Base-by-base conservation (phyloP, 2,888 invertebrate genomes). In the Archips crataeganus region DNA sequence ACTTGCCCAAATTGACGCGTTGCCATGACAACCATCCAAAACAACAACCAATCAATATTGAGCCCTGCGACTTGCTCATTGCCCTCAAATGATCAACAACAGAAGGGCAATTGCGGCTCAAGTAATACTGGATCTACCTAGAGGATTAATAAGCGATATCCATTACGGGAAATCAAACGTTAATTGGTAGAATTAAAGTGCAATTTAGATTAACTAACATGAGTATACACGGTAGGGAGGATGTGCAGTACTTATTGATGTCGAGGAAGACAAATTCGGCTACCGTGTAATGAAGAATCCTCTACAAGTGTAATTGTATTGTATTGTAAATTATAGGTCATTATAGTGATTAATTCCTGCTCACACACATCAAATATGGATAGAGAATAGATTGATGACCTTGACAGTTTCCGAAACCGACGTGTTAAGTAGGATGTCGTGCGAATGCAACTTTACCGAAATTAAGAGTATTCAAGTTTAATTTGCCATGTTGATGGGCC, bases 11-110 rank as follows among this genome's bases (percentile, higher is more conserved):
- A 61, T 69, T 42, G 62, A 71, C 66, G 71, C 84, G 93, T 94
- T 84, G 78, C 89, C 84, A 93, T 93, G 84, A 84, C 87, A 88
- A 93, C 93, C 82, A 80, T 78, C 85, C 86, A 88, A 92, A 39
- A 91, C 90, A 92, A 87, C 68, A 78, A 80, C 92, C 91, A 92
- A 79, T 77, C 75, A 77, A 75, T 81, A 83, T 81, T 84, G 91
- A 86, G 79, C 92, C 84, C 76, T 80, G 75, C 51, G 77, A 74
- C 70, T 70, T 78, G 75, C 76, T 71, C 74, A 76, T 80, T 79
- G 77, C 76, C 74, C 76, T 77, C 71, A 77, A 75, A 63, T 66
- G 64, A 39, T 61, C 60, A 57, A 76, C 77, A 79, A 75, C 71
- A 68, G 72, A 70, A 75, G 78, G 76, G 77, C 70, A 79, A 81